Base-by-base conservation (phyloP, 2,888 invertebrate genomes). In the Lasioglossum zephyrum region DNA sequence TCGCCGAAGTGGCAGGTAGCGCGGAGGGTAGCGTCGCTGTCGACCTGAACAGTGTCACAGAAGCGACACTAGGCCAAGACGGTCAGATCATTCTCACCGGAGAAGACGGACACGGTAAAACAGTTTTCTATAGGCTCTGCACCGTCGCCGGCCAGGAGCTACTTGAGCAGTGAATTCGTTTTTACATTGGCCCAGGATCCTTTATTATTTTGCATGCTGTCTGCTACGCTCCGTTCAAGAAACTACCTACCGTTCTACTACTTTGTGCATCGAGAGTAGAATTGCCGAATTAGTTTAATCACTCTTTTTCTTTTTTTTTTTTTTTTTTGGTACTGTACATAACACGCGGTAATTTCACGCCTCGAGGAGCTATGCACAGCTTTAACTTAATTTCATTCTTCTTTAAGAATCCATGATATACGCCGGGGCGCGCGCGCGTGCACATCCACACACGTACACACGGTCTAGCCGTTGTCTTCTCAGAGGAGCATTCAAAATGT, bases 11-110 rank as follows among this genome's bases (percentile, higher is more conserved):
- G n/a, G 92, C 95, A 90, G 94, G 95, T 53, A 97, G 97, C 92
- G 96, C 96, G 36, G 97, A 97, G 92, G 95, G 95, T 75, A 97
- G 97, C 73, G 98, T 98, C 93, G 97, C 98, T 66, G 98, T 99
- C 66, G 99, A 99, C 95, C 96, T 99, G 92, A 98, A 97, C 95
- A 97, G 97, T 31, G 97, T 98, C 53, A 97, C 98, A n/a, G 98
- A 98, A 95, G 98, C 98, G 88, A 97, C 98, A 82, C 96, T 98
- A 92, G 98, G 97, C 94, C 98, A 98, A 95, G 99, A 99, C 95
- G 99, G 99, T 13, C 99, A 99, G 96, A 97, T 99, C 94, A 98
- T 99, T 93, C 97, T 99, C 93, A 99, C 99, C 79, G 98, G 98
- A 84, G 99, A 99, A 96, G 98, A 99, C 95, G 98, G 98, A 82